Base-by-base conservation (phyloP, 2,888 invertebrate species). In the Pristionchus fissidentatus region DNA sequence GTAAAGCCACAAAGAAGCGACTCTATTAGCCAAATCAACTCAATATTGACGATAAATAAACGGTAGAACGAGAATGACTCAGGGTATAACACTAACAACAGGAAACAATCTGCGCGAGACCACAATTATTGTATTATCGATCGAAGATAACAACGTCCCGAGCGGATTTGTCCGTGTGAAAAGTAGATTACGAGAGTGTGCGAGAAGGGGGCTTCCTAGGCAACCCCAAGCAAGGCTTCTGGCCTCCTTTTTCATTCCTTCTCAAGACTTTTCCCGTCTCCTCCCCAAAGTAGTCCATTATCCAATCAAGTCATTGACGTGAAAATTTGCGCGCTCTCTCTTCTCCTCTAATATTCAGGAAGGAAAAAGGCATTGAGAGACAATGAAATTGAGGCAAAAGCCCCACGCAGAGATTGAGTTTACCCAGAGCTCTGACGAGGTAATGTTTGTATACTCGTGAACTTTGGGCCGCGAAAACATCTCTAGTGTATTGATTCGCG, bases 221-320 rank as follows among this genome's bases (percentile, higher is more conserved):
- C 41, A 70, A 70, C 70, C 66, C n/a, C n/a, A 26, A 22, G 32
- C n/a, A 26, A 1, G 70, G 70, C 66, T 66, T 66, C 66, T 5
- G 3, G 4, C 35, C 32, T 15, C 0, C 41, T 43, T 26, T 13
- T 26, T 26, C 35, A 8, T 15, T 1, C 41, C 26, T 26, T 13
- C 13, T 26, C 41, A 19, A 70, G 70, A 41, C 26, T 70, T 70
- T 26, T 43, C 70, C 32, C 32, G 22, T 26, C 70, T 5, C 38
- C 7, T 62, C 32, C 15, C 22, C 62, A 19, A n/a, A n/a, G n/a
- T n/a, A 62, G 62, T 41, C 70, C 70, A 70, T 70, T 70, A 70
- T 70, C 15, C 70, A 41, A 70, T 70, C n/a, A 70, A 70, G n/a
- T 43, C 70, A 70, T 70, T 43, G 70, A 26, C 70, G 70, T n/a